phyloP scores from a whole-genome alignment of 2,888 invertebrate genomes.

The Pseudococcus longispinus region DNA sequence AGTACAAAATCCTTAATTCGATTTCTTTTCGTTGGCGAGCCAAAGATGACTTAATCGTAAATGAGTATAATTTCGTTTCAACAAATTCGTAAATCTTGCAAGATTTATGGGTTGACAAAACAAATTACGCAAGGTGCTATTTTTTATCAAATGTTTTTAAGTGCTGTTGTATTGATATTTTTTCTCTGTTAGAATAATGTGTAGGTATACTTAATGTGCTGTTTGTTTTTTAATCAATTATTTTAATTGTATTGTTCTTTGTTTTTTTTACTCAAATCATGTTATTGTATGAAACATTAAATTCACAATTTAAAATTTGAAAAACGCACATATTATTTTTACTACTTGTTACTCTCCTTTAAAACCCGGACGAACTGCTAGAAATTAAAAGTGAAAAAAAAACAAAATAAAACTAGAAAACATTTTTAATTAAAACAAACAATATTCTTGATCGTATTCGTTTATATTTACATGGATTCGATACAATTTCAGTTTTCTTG shows the following conservation, averaged over 20 bases:
- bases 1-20: slow-evolving; percentile 58
- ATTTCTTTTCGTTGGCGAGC: background rate
- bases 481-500: background rate
- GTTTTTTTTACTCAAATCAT: background rate
- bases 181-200: too few relatives aligned
- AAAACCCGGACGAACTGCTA: background rate
- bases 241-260: background rate
- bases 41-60: background rate
- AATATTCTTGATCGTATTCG: background rate
- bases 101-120: background rate
- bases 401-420: background rate
- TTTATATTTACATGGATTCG: background rate
- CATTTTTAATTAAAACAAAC: background rate
- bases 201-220: too few relatives aligned
- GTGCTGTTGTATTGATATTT: too few relatives aligned
- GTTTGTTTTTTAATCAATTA: too few relatives aligned
- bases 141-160: too few relatives aligned
- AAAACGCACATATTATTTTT: background rate
- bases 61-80: background rate
- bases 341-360: background rate
- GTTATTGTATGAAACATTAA: background rate
- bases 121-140: too few relatives aligned
- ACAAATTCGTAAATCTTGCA: too few relatives aligned
- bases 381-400: background rate
- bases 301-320: background rate